Evolutionary conservation across 2,888 invertebrate genomes (phyloP).

Genomic region (Parnassius apollo): DNA sequence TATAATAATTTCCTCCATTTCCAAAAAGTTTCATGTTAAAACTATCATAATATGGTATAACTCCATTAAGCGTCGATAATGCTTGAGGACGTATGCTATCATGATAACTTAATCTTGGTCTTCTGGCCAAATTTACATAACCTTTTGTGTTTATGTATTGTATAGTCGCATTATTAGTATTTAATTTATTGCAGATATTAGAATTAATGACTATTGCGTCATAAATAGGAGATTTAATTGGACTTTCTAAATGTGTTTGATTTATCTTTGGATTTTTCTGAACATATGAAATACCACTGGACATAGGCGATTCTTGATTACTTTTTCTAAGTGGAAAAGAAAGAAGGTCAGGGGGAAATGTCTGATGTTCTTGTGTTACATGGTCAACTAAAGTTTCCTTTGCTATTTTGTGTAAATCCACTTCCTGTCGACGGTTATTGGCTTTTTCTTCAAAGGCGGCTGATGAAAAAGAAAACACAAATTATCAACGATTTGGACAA

Average conservation of each 20-base stretch:
- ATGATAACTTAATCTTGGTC: slow-evolving; percentile 86
- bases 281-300: slow-evolving; percentile 44
- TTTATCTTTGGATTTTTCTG: slow-evolving; percentile 34
- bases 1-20: slow-evolving; percentile 88
- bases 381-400: slow-evolving; percentile 73
- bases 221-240: slow-evolving; percentile 66
- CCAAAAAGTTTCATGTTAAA: slow-evolving; percentile 92
- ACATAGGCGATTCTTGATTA: slow-evolving; percentile 75
- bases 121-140: slow-evolving; percentile 92
- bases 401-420: slow-evolving; percentile 74
- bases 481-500: not conserved
- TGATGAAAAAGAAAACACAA: slow-evolving; percentile 40
- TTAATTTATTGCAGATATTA: slow-evolving; percentile 69
- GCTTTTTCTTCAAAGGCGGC: slow-evolving; percentile 79
- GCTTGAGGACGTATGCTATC: slow-evolving; percentile 70
- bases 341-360: slow-evolving; percentile 90
- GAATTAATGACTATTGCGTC: slow-evolving; percentile 52
- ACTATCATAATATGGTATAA: slow-evolving; percentile 86
- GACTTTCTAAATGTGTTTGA: slow-evolving; percentile 48
- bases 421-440: slow-evolving; percentile 79
- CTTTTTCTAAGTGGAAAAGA: slow-evolving; percentile 84
- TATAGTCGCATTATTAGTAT: slow-evolving; percentile 82
- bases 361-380: slow-evolving; percentile 76
- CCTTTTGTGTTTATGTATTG: slow-evolving; percentile 85
- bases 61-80: slow-evolving; percentile 68